phyloP scores from a whole-genome alignment of 2,797 vertebrate genomes.

The Tenualosa thibaudeaui region DNA sequence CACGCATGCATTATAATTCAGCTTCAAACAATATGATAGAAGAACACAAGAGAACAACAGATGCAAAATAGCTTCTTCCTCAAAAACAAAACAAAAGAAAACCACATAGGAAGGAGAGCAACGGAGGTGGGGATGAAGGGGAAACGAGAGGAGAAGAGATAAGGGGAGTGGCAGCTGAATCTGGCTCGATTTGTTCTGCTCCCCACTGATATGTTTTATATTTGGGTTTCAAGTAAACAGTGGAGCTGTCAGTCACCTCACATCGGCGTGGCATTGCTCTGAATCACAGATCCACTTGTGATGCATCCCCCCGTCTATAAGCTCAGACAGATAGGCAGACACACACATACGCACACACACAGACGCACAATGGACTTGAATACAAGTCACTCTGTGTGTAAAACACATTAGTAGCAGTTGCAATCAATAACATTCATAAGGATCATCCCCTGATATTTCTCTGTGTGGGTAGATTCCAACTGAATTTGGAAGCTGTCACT shows the following conservation, averaged over 20 bases:
- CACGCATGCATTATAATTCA: slow-evolving; percentile 74
- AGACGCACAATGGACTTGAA: neutral
- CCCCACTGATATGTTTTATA: slow-evolving; percentile 68
- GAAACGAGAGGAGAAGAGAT: slow-evolving; percentile 50
- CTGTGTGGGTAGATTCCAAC: slow-evolving; percentile 17
- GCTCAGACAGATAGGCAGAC: neutral
- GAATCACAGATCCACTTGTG: slow-evolving; percentile 20
- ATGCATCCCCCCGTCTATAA: slow-evolving; percentile 16
- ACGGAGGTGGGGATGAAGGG: slow-evolving; percentile 32
- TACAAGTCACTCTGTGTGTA: neutral
- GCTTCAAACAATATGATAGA: slow-evolving; percentile 70
- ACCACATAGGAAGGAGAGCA: slow-evolving; percentile 49
- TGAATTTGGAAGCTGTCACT: slow-evolving; percentile 12
- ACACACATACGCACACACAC: slow-evolving; percentile 19
- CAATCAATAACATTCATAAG: slow-evolving; percentile 20
- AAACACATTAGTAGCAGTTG: neutral
- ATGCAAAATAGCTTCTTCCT: slow-evolving; percentile 74
- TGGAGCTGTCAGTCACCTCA: slow-evolving; percentile 53
- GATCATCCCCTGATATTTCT: slow-evolving; percentile 1
- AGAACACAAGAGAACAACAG: slow-evolving; percentile 73
- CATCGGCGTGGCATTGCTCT: slow-evolving; percentile 47
- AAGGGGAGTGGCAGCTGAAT: slow-evolving; percentile 47
- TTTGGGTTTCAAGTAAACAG: slow-evolving; percentile 68
- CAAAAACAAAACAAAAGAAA: slow-evolving; percentile 45
- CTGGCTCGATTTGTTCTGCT: slow-evolving; percentile 53